Percentiles rank a stretch among this genome's conserved stretches.
These are phyloP conservation scores for Tiliacea aurago DNA, from an alignment of 2,888 invertebrate genomes.

Conservation along the genomic window DNA sequence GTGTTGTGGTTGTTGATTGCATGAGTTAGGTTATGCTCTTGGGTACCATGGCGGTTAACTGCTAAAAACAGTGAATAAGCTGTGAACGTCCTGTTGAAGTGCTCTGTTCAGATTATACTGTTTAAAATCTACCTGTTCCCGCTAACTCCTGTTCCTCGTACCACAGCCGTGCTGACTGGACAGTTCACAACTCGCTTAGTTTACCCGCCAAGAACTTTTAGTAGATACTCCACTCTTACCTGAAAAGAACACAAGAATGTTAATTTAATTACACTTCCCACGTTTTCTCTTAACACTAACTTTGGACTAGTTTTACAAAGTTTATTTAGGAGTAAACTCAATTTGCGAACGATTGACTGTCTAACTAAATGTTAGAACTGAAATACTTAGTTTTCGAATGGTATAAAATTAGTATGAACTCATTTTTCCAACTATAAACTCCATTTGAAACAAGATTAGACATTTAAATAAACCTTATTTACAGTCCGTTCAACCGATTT, in stretches of 20 bases:
- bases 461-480: no score
- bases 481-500: no score
- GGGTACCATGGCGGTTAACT: no score
- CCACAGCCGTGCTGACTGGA: conserved; percentile 47
- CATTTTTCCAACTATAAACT: no score
- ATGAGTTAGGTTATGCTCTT: no score
- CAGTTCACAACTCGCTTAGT: conserved; percentile 61
- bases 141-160: conserved; percentile 20
- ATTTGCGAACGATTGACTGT: conserved; percentile 27
- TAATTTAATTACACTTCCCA: conserved; percentile 58
- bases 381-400: conserved; percentile 16
- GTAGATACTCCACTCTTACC: conserved; percentile 59
- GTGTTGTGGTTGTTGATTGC: no score
- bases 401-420: not conserved
- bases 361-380: conserved; percentile 9
- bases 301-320: not conserved
- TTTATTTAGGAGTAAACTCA: conserved; percentile 43
- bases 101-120: no score
- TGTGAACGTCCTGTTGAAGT: no score
- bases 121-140: not conserved
- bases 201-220: conserved; percentile 51
- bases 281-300: conserved; percentile 25
- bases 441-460: no score
- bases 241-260: conserved; percentile 63
- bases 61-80: no score